Evolutionary conservation across 64 coral and sea anemone genomes (phyloP), one percentile per base, ranked within the genome.

Genomic region (Montipora sp.): DNA sequence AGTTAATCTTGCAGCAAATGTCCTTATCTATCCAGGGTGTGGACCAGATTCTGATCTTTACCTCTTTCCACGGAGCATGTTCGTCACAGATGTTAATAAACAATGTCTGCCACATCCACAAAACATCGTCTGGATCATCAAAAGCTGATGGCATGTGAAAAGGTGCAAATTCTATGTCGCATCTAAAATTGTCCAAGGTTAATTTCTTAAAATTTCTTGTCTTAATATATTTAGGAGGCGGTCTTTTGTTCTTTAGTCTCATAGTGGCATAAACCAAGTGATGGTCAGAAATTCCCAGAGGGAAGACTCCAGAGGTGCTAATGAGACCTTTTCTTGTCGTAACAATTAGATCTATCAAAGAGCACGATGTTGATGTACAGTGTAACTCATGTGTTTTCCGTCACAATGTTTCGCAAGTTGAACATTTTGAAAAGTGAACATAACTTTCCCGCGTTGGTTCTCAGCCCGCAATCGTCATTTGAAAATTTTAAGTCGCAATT

Each of bases 131-230:
- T 7, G 27, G 66, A 19, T 87, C 84, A 3, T 75, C 66, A 68
- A 85, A 85, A 23, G 68, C 69, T 27, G 27, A 27, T 27, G 27
- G 27, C 1, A 27, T 27, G 27, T 27, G 27, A 27, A 27, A 27
- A 27, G 27, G 27, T 27, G 27, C 27, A 27, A 27, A 27, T 27
- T 27, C 27, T 27, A 27, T 44, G 47, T 91, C 89, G 1, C 51
- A 11, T 51, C 68, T 53, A 57, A 91, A 91, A 12, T 83, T 74
- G 11, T 81, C 78, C 59, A 36, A 18, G 50, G 75, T 55, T 2
- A 91, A 59, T 11, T 24, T 83, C 69, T 75, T 91, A 68, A 75
- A 91, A 55, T 83, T 59, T 10, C 90, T 58, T 20, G 80, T 82
- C 10, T 45, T 91, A 21, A 83, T 49, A 16, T 73, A 81, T 72